Percentiles rank a stretch among this genome's conserved stretches.
Evolutionary conservation across 2,888 invertebrate genomes (phyloP).

Genomic region (Apotomis capreana): DNA sequence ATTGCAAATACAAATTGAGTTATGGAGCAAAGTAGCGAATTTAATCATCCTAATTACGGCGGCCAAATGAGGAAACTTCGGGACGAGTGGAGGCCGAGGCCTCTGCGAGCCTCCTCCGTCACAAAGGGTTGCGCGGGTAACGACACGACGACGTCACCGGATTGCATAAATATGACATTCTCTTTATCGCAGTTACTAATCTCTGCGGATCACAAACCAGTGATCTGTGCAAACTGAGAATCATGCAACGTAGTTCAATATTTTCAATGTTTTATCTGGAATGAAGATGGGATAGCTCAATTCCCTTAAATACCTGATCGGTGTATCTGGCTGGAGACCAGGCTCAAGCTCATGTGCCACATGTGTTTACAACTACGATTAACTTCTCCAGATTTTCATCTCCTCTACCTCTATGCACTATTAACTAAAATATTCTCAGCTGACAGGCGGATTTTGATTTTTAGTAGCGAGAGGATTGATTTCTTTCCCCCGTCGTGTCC

Average conservation of each 20-base stretch:
- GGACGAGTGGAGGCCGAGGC: background rate
- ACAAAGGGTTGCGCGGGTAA: constrained; percentile 7
- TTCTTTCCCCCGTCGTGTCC: background rate
- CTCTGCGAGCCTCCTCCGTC: background rate
- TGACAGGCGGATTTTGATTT: too few species aligned
- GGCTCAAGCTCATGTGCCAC: too few species aligned
- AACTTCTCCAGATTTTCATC: too few species aligned
- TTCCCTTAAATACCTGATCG: too few species aligned
- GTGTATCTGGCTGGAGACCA: too few species aligned
- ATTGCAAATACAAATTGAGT: constrained; percentile 39
- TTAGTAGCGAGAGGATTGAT: too few species aligned
- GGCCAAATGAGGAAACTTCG: constrained; percentile 25
- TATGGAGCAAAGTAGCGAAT: constrained; percentile 31
- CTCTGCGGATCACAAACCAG: background rate
- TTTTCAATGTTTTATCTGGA: too few species aligned
- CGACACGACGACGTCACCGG: background rate
- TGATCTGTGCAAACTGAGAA: too few species aligned
- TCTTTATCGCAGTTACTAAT: background rate
- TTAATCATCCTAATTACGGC: constrained; percentile 37
- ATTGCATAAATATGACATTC: constrained; percentile 4
- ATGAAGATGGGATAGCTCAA: too few species aligned
- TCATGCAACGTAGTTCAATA: background rate
- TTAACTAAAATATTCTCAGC: too few species aligned
- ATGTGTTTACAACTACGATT: too few species aligned
- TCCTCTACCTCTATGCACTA: too few species aligned